phyloP scores from a whole-genome alignment of 1,140 invertebrate species.

The Ephestia elutella region DNA sequence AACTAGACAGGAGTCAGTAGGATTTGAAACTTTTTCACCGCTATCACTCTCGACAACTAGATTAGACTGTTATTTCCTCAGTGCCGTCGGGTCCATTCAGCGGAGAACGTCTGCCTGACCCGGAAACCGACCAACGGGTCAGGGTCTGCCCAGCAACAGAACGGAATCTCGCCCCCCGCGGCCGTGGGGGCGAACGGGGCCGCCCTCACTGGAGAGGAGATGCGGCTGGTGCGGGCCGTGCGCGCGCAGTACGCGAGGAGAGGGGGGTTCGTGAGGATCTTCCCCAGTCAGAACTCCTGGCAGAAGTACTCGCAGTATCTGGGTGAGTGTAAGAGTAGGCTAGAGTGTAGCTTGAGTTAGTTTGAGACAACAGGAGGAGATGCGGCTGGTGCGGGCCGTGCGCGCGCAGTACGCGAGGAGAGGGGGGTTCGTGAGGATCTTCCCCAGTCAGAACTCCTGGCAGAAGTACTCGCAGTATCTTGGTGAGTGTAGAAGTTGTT shows the following conservation, averaged over 20 bases:
- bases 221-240: conserved; percentile 83
- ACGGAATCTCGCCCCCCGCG: conserved; percentile 17
- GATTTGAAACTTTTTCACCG: too few species aligned
- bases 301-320: conserved; percentile 84
- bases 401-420: conserved; percentile 88
- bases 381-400: conserved; percentile 83
- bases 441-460: conserved; percentile 92
- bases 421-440: conserved; percentile 93
- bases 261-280: conserved; percentile 94
- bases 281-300: conserved; percentile 92
- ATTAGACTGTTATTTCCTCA: conserved; percentile 32
- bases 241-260: conserved; percentile 88
- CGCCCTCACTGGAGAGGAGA: conserved; percentile 84
- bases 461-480: conserved; percentile 84
- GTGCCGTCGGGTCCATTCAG: conserved; percentile 80
- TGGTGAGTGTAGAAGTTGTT: conserved; percentile 70
- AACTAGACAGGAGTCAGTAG: too few species aligned
- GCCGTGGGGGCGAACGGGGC: conserved; percentile 34
- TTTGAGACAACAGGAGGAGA: too few species aligned
- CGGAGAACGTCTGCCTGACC: conserved; percentile 75
- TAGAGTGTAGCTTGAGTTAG: too few species aligned
- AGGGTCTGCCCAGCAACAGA: conserved; percentile 26
- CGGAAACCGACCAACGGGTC: conserved; percentile 43
- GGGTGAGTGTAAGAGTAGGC: conserved; percentile 73
- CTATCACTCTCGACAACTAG: too few species aligned